These are phyloP conservation scores for Leucoptera coffeella DNA, from an alignment of 2,888 invertebrate genomes.

Conservation along the genomic window DNA sequence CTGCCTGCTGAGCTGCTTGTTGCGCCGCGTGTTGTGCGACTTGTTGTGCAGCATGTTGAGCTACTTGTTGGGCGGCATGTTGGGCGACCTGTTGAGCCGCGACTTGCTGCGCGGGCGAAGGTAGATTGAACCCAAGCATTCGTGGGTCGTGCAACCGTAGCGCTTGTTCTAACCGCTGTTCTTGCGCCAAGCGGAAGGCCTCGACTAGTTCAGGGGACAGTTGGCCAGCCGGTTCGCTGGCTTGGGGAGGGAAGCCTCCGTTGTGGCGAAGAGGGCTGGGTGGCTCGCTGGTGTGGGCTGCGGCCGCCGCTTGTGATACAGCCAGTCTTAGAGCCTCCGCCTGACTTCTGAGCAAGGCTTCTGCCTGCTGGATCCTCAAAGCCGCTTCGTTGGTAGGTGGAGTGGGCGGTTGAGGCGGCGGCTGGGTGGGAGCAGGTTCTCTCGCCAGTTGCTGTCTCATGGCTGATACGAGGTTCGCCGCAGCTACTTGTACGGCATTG, in stretches of 20 bases:
- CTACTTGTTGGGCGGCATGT: constrained; percentile 5
- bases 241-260: constrained; percentile 34
- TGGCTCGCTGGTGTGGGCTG: constrained; percentile 39
- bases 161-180: constrained; percentile 78
- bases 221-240: constrained; percentile 44
- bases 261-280: constrained; percentile 39
- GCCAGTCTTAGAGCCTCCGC: constrained; percentile 80
- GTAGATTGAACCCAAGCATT: constrained; percentile 69
- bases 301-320: constrained; percentile 61
- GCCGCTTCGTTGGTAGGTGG: constrained; percentile 73
- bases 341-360: constrained; percentile 75
- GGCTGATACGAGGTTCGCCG: constrained; percentile 69
- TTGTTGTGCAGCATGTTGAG: constrained; percentile 4
- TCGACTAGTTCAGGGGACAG: constrained; percentile 66
- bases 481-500: constrained; percentile 65
- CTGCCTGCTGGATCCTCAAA: constrained; percentile 69
- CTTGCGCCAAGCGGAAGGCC: constrained; percentile 64
- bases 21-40: constrained; percentile 5
- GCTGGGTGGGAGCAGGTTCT: constrained; percentile 39
- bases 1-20: constrained; percentile 13
- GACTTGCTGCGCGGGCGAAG: constrained; percentile 10
- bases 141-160: constrained; percentile 77
- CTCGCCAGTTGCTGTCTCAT: constrained; percentile 58
- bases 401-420: constrained; percentile 71
- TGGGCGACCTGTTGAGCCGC: constrained; percentile 14